Evolutionary conservation across 2,113 vertebrate species (phyloP).

Genomic region (Lipophrys pholis): DNA sequence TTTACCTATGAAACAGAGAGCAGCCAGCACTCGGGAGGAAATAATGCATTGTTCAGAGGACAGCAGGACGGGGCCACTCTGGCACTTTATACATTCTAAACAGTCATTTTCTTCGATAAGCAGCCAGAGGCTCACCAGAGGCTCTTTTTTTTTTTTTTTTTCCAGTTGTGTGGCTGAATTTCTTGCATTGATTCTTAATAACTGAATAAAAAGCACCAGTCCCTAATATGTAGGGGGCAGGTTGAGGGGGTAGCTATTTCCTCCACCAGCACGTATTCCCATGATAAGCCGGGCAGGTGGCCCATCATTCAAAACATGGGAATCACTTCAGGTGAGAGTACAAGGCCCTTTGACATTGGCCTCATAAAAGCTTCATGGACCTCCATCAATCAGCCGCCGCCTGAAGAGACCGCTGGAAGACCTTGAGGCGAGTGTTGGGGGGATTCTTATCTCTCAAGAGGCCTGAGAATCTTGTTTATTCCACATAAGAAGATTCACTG

Average conservation of each 20-base stretch:
- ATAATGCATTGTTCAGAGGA: constrained; percentile 39
- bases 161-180: too few species aligned
- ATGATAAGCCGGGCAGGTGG: constrained; percentile 30
- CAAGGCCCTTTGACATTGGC: constrained; percentile 56
- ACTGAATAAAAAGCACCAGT: constrained; percentile 11
- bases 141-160: constrained; percentile 2
- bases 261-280: neutral
- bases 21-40: constrained; percentile 26
- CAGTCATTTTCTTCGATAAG: constrained; percentile 8
- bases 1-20: constrained; percentile 56
- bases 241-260: neutral
- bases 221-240: neutral
- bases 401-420: constrained; percentile 36
- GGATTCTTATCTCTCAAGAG: constrained; percentile 22
- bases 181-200: constrained; percentile 10
- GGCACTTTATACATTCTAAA: constrained; percentile 24
- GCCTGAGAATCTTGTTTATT: constrained; percentile 35
- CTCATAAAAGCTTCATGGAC: constrained; percentile 60
- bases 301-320: constrained; percentile 38
- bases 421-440: constrained; percentile 35
- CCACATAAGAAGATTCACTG: constrained; percentile 45
- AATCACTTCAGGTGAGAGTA: constrained; percentile 54
- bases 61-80: neutral
- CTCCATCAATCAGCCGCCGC: constrained; percentile 62
- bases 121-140: neutral